Percentiles rank a stretch among this genome's conserved stretches.
Evolutionary conservation across 2,888 invertebrate genomes (phyloP).

Genomic region (Synergus gifuensis): DNA sequence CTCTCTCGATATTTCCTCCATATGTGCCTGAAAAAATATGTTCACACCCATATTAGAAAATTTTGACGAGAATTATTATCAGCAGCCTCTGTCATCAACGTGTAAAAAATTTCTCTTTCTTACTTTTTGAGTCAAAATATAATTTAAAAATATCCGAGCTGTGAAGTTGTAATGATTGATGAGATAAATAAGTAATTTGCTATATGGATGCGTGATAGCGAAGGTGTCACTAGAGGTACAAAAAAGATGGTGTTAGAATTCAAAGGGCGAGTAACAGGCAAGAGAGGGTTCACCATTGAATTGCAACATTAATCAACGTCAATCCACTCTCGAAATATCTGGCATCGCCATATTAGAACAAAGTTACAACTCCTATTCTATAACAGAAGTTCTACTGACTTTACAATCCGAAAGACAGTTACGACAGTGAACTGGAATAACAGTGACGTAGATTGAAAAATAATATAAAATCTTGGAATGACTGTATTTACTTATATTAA

Average conservation of each 20-base stretch:
- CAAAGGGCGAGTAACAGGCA: constrained; percentile 13
- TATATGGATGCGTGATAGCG: neutral
- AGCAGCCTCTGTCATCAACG: too few relatives aligned
- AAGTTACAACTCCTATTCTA: constrained; percentile 44
- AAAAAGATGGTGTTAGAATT: neutral
- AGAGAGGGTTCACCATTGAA: constrained; percentile 58
- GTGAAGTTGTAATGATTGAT: neutral
- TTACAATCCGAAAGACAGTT: neutral
- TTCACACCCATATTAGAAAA: neutral
- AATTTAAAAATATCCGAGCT: neutral
- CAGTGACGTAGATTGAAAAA: neutral
- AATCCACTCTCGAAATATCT: constrained; percentile 50
- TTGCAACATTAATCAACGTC: constrained; percentile 67
- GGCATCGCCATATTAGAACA: constrained; percentile 43
- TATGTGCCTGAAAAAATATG: constrained; percentile 76
- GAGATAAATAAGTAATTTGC: neutral
- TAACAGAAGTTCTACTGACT: constrained; percentile 24
- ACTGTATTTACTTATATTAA: neutral
- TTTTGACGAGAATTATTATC: too few relatives aligned
- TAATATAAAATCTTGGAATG: neutral
- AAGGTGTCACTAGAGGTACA: neutral
- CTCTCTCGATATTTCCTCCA: constrained; percentile 80
- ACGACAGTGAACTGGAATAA: neutral
- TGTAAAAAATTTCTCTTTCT: too few relatives aligned
- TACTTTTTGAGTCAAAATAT: neutral